Percentiles rank a stretch among this genome's conserved stretches.
phyloP scores from a whole-genome alignment of 2,888 invertebrate species.

The Ochropleura leucogaster region DNA sequence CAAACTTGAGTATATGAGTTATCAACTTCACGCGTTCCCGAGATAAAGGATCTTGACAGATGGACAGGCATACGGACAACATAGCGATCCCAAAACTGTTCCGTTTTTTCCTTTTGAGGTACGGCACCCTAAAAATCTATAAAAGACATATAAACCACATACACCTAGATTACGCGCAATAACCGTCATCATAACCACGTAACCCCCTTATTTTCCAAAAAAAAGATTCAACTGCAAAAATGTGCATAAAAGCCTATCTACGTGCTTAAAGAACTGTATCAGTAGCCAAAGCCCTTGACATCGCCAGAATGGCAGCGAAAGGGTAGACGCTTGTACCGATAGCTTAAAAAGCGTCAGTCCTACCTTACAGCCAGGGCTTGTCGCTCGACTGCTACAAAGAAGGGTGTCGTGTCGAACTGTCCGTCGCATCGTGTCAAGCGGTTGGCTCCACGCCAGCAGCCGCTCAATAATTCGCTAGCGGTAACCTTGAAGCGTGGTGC shows the following conservation, averaged over 20 bases:
- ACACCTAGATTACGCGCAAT: background rate
- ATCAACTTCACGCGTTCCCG: no score
- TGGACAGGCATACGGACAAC: no score
- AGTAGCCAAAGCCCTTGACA: constrained; percentile 10
- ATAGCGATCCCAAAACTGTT: no score
- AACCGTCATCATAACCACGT: background rate
- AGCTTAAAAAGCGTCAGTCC: constrained; percentile 28
- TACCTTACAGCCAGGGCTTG: background rate
- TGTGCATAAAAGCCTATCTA: background rate
- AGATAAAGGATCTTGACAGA: no score
- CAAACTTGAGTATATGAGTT: no score
- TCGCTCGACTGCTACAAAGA: constrained; percentile 39
- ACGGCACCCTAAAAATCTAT: no score
- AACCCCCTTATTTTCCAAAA: background rate
- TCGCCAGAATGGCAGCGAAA: constrained; percentile 8
- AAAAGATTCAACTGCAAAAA: background rate
- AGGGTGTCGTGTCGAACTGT: constrained; percentile 57
- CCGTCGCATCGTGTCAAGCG: constrained; percentile 56
- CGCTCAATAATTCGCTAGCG: constrained; percentile 57
- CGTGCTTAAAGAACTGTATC: constrained; percentile 11
- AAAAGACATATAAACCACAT: no score
- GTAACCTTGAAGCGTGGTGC: constrained; percentile 41
- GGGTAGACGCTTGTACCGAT: constrained; percentile 27
- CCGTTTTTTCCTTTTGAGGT: no score
- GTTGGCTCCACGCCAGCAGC: constrained; percentile 59